A percentile compares a stretch with the other conserved stretches of the same genome.
Conservation (phyloP, 1,140 invertebrate genomes). For the Helicoverpa armigera region DNA sequence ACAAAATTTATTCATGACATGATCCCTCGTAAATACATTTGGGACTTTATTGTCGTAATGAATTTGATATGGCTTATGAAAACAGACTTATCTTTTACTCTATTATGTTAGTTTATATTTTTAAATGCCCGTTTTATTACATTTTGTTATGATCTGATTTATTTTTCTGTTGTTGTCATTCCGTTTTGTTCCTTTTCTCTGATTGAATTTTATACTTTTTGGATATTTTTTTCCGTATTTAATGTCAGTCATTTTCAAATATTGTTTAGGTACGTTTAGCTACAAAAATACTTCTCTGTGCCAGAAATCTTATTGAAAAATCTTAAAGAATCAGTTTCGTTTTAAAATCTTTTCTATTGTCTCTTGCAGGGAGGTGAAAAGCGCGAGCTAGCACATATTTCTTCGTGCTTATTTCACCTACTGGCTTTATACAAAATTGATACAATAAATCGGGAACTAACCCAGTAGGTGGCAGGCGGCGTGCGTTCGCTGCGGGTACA, state of each 20-base stretch:
- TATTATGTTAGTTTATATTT: constrained; percentile 63
- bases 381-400: constrained; percentile 35
- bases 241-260: too few species aligned
- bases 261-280: too few species aligned
- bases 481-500: constrained; percentile 50
- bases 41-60: constrained; percentile 85
- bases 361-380: constrained; percentile 33
- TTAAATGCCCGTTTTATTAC: constrained; percentile 43
- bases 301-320: constrained; percentile 4
- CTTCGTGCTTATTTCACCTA: constrained; percentile 50
- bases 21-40: constrained; percentile 85
- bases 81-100: constrained; percentile 72
- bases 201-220: not conserved
- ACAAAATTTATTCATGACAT: constrained; percentile 85
- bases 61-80: constrained; percentile 84
- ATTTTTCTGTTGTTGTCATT: too few species aligned
- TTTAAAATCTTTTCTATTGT: constrained; percentile 40
- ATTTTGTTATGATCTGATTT: not conserved
- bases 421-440: constrained; percentile 61
- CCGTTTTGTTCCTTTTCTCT: not conserved
- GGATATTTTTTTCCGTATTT: too few species aligned
- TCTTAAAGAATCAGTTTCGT: not conserved
- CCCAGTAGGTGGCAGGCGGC: constrained; percentile 49
- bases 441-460: constrained; percentile 63
- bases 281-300: not conserved